Conservation (phyloP, 1,140 invertebrate species). For the Episyrphus balteatus region DNA sequence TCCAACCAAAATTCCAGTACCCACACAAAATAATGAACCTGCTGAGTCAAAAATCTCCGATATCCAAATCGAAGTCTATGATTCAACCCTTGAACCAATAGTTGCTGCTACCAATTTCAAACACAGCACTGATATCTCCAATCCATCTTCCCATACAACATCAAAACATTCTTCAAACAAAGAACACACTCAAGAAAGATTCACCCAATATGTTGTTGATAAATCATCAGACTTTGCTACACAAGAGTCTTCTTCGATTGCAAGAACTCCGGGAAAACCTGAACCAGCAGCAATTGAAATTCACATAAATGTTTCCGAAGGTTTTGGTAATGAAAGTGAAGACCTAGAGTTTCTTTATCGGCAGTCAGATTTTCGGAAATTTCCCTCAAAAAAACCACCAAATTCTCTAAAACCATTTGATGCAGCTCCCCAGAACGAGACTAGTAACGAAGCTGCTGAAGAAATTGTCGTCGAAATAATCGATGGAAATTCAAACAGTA, state of each 20-base stretch:
- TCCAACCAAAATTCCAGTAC: background rate
- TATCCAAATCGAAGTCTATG: conserved; percentile 34
- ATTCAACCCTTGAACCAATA: conserved; percentile 30
- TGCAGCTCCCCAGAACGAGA: background rate
- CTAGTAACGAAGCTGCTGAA: conserved; percentile 11
- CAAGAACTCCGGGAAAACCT: conserved; percentile 16
- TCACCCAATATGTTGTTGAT: conserved; percentile 33
- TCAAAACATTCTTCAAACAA: too few relatives aligned
- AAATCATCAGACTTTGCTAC: conserved; percentile 25
- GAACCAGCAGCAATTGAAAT: conserved; percentile 33
- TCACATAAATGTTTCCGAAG: conserved; percentile 33
- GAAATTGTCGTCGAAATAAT: conserved; percentile 35
- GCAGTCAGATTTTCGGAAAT: conserved; percentile 8
- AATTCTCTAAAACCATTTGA: conserved; percentile 5
- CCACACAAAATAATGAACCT: conserved; percentile 6
- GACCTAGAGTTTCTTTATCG: conserved; percentile 31
- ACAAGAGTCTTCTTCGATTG: conserved; percentile 11
- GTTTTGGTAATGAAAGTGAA: conserved; percentile 28
- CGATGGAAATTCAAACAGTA: conserved; percentile 15
- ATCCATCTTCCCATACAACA: conserved; percentile 12
- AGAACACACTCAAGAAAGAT: conserved; percentile 15
- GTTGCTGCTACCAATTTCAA: conserved; percentile 30
- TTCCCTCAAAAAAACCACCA: conserved; percentile 3
- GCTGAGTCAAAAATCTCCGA: conserved; percentile 32
- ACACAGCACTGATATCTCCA: conserved; percentile 17